Evolutionary conservation across 2,797 vertebrate species (phyloP).

Genomic region (Apogon talboti): DNA sequence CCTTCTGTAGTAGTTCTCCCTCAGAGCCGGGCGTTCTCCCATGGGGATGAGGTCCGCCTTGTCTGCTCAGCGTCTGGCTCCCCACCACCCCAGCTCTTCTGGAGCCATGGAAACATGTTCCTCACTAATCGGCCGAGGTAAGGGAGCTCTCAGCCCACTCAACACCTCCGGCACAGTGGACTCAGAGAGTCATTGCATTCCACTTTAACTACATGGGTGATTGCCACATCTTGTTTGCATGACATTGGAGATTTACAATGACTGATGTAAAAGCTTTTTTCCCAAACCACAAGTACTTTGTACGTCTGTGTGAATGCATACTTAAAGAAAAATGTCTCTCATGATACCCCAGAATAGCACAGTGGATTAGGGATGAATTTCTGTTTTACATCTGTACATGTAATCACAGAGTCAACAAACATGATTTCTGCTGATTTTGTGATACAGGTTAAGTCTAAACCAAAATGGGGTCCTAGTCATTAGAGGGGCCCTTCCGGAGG

Average conservation of each 20-base stretch:
- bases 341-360: slow-evolving; percentile 31
- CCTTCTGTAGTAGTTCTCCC: slow-evolving; percentile 86
- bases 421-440: slow-evolving; percentile 34
- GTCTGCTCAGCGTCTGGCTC: slow-evolving; percentile 88
- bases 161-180: slow-evolving; percentile 67
- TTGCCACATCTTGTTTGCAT: slow-evolving; percentile 67
- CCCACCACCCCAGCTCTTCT: slow-evolving; percentile 84
- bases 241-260: slow-evolving; percentile 36
- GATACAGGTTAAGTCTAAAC: slow-evolving; percentile 82
- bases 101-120: slow-evolving; percentile 86
- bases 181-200: slow-evolving; percentile 59
- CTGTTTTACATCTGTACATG: slow-evolving; percentile 53
- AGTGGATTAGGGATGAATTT: slow-evolving; percentile 32
- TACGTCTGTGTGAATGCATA: slow-evolving; percentile 30
- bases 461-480: slow-evolving; percentile 86
- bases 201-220: slow-evolving; percentile 38
- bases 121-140: slow-evolving; percentile 88
- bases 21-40: slow-evolving; percentile 82
- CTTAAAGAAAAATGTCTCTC: slow-evolving; percentile 33
- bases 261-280: slow-evolving; percentile 16
- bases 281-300: slow-evolving; percentile 32
- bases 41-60: slow-evolving; percentile 86
- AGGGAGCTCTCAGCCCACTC: slow-evolving; percentile 73
- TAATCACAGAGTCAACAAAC: slow-evolving; percentile 50
- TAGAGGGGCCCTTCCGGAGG: slow-evolving; percentile 83